Evolutionary conservation across 2,797 vertebrate genomes (phyloP), one percentile per base, ranked within the genome.

Genomic region (Trachops cirrhosus): DNA sequence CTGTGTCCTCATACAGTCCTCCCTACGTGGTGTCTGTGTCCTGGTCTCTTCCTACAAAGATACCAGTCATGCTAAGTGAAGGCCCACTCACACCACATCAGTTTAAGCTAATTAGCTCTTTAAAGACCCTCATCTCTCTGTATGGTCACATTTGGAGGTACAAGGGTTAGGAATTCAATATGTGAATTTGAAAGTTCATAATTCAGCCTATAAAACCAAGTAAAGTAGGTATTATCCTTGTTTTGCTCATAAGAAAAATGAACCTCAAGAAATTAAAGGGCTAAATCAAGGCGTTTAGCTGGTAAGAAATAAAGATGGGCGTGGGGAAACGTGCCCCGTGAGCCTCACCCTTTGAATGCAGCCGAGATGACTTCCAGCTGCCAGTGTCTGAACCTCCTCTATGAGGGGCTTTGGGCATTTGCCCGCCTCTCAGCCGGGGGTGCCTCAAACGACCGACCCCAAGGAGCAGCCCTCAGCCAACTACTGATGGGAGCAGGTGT

Each of bases 271-370:
- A 37, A n/a, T 37, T 34, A 78, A 89, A 29, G 22, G 24, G n/a
- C 4, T 10, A 39, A 46, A 44, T 77, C 57, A 89, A 83, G 54
- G 26, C 44, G 5, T 59, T 39, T 41, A 44, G 15, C 29, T 62
- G 50, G 11, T 48, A 29, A 88, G 68, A 74, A 24, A 34, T 24
- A 39, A 52, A 70, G n/a, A 26, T 0, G 12, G 34, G 57, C 29
- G 6, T 16, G 54, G 19, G 5, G 18, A 68, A 34, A n/a, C 14
- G 0, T 0, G 1, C n/a, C 3, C 19, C 18, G 71, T 3, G n/a
- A 44, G 22, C 19, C 26, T 88, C 52, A 12, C 21, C 19, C 29
- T 67, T 19, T 73, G 52, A 78, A 34, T 15, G 39, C 9, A 39
- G 16, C 34, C 32, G 4, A 29, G 4, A 16, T 78, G 64, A 70